Evolutionary conservation across 2,888 invertebrate genomes (phyloP).

Genomic region (Ptychoptera albimana): DNA sequence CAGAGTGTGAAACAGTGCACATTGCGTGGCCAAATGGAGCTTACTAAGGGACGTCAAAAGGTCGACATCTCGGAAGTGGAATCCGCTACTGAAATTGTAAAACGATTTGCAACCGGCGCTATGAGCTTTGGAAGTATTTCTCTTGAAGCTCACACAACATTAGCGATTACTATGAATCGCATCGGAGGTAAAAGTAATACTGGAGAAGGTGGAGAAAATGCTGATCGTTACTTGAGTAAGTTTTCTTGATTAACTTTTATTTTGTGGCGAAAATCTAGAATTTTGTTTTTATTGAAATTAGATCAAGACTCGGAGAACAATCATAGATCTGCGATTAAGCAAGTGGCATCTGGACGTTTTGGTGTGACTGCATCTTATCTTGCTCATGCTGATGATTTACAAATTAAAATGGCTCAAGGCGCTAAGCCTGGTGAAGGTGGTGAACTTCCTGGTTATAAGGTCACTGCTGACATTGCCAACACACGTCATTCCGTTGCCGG

Average conservation of each 20-base stretch:
- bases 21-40: slow-evolving; percentile 81
- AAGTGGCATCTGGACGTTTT: slow-evolving; percentile 96
- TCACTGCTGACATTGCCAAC: slow-evolving; percentile 85
- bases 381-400: slow-evolving; percentile 94
- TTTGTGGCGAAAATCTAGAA: neutral
- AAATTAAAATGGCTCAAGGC: slow-evolving; percentile 99
- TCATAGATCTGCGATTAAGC: slow-evolving; percentile 90
- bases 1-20: slow-evolving; percentile 75
- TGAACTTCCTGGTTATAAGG: slow-evolving; percentile 83
- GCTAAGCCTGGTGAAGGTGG: slow-evolving; percentile 99
- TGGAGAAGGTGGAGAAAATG: slow-evolving; percentile 88
- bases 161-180: slow-evolving; percentile 95
- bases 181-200: slow-evolving; percentile 97
- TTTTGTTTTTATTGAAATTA: slow-evolving; percentile 10
- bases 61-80: slow-evolving; percentile 82
- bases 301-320: slow-evolving; percentile 65
- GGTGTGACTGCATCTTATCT: slow-evolving; percentile 96
- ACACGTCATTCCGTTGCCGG: slow-evolving; percentile 93
- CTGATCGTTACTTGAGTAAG: slow-evolving; percentile 54
- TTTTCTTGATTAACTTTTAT: neutral
- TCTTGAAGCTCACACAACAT: slow-evolving; percentile 84
- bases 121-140: slow-evolving; percentile 98
- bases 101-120: slow-evolving; percentile 60
- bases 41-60: slow-evolving; percentile 60
- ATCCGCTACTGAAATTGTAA: slow-evolving; percentile 86